phyloP scores from a whole-genome alignment of 2,888 invertebrate genomes.

The Nesidiocoris tenuis region DNA sequence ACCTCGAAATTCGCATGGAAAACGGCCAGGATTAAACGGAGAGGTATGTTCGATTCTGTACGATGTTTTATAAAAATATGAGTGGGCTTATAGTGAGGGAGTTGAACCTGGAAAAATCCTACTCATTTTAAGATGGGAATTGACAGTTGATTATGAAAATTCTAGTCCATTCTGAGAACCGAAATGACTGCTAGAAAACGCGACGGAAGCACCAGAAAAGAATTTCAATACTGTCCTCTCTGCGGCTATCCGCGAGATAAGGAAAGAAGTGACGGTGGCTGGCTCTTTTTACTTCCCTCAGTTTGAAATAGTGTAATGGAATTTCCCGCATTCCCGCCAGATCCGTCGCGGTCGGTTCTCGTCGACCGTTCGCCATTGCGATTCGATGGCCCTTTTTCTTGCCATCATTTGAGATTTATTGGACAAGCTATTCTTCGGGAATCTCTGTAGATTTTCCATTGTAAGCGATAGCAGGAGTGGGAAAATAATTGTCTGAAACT shows the following conservation, averaged over 20 bases:
- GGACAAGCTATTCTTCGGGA: neutral
- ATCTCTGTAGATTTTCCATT: neutral
- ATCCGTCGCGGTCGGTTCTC: neutral
- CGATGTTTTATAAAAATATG: too few relatives aligned
- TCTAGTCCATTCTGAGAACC: too few relatives aligned
- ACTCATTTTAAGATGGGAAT: too few relatives aligned
- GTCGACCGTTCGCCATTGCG: neutral
- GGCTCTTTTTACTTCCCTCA: constrained; percentile 11
- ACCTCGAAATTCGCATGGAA: neutral
- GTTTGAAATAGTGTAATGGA: constrained; percentile 36
- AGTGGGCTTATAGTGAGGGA: too few relatives aligned
- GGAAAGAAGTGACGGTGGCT: neutral
- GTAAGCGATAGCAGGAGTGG: neutral
- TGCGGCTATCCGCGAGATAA: neutral
- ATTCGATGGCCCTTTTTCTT: neutral
- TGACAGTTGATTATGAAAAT: too few relatives aligned
- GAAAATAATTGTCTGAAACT: neutral
- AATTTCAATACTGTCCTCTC: neutral
- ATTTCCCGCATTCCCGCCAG: constrained; percentile 29
- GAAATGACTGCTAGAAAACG: neutral
- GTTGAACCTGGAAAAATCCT: too few relatives aligned
- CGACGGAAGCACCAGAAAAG: neutral
- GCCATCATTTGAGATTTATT: neutral
- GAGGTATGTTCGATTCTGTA: too few relatives aligned
- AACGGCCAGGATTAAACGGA: too few relatives aligned